These are phyloP conservation scores for Actinernus sp. DNA, from an alignment of 92 coral and sea anemone species.

Conservation along the genomic window DNA sequence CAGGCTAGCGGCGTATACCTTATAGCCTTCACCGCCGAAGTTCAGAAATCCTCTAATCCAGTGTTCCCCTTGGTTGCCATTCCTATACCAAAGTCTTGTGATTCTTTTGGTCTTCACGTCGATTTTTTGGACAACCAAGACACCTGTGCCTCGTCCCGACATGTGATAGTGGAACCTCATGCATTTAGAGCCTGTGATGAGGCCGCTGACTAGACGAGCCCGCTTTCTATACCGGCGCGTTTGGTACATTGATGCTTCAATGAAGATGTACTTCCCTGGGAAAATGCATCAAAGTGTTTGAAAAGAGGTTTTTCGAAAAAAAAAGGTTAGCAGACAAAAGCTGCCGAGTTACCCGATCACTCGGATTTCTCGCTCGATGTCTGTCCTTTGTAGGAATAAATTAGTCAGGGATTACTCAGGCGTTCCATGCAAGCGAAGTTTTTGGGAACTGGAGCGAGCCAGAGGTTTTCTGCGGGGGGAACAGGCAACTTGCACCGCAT, in stretches of 20 bases:
- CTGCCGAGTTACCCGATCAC: no score
- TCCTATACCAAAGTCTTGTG: conserved; percentile 65
- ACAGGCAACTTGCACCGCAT: no score
- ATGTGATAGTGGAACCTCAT: conserved; percentile 88
- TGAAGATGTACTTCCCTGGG: conserved; percentile 78
- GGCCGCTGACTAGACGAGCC: conserved; percentile 71
- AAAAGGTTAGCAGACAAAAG: no score
- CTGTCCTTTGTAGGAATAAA: no score
- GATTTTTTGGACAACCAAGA: conserved; percentile 55
- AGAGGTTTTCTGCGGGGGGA: no score
- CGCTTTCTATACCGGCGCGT: conserved; percentile 50
- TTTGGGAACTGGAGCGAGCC: no score
- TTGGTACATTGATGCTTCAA: conserved; percentile 82
- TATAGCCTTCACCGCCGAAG: conserved; percentile 44
- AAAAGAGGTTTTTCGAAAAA: no score
- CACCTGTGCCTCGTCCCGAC: conserved; percentile 78
- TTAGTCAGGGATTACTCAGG: no score
- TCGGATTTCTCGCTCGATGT: no score
- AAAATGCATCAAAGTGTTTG: no score
- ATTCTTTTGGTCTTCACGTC: conserved; percentile 3
- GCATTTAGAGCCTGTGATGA: conserved; percentile 80
- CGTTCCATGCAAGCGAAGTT: no score
- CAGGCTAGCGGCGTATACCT: no score
- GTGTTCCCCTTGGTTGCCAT: conserved; percentile 66
- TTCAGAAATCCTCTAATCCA: conserved; percentile 73